These are phyloP conservation scores for Hylaeus anthracinus DNA, from an alignment of 1,140 invertebrate genomes.

Conservation along the genomic window DNA sequence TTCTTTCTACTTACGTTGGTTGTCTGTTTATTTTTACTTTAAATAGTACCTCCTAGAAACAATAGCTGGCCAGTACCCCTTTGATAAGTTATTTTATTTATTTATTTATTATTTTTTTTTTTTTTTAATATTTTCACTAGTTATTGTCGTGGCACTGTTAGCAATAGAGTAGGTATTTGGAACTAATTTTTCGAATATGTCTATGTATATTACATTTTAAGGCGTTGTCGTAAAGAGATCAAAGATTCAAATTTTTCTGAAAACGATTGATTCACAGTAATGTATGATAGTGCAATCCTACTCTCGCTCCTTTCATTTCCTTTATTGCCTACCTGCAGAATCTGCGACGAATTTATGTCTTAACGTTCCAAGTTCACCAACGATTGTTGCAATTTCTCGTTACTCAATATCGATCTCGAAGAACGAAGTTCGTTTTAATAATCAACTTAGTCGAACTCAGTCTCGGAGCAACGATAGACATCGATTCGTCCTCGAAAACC, in stretches of 20 bases:
- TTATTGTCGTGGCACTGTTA: conserved; percentile 4
- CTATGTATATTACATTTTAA: conserved; percentile 1
- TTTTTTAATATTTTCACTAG: not conserved
- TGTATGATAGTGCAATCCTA: conserved; percentile 70
- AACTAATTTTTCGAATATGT: conserved; percentile 14
- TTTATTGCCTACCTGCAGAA: conserved; percentile 41
- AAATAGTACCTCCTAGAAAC: conserved; percentile 64
- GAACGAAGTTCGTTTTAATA: too few relatives aligned
- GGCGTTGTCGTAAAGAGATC: conserved; percentile 2
- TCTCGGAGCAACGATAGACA: conserved; percentile 18
- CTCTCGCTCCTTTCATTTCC: conserved; percentile 58
- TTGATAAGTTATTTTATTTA: not conserved
- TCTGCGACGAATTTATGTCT: conserved; percentile 54
- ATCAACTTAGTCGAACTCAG: not conserved
- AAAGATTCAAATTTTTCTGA: conserved; percentile 18
- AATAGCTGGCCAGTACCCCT: conserved; percentile 50
- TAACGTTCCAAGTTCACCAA: conserved; percentile 9
- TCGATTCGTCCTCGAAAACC: conserved; percentile 56
- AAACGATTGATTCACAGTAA: conserved; percentile 59
- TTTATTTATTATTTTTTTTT: not conserved
- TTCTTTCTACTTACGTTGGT: conserved; percentile 71
- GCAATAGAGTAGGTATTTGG: conserved; percentile 35
- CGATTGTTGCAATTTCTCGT: not conserved
- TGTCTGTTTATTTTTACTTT: conserved; percentile 44
- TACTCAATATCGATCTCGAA: not conserved